phyloP scores from a whole-genome alignment of 2,888 invertebrate genomes.

The Chrysolina oricalcia region DNA sequence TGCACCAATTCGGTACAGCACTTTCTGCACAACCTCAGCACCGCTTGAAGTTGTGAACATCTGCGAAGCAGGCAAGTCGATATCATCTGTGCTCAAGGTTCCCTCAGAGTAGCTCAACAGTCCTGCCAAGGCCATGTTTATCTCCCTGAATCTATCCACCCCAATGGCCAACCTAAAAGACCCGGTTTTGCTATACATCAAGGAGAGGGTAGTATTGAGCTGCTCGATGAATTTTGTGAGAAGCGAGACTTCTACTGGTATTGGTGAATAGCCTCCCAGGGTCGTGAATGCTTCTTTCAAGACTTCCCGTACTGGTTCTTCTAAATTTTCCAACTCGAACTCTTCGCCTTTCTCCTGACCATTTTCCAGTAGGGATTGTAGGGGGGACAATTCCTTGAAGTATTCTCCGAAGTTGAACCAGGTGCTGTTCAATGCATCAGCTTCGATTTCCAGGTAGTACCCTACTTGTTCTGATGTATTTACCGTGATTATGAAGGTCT shows the following conservation, averaged over 20 bases:
- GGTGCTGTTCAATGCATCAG: background rate
- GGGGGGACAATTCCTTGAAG: constrained; percentile 31
- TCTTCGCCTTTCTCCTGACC: constrained; percentile 32
- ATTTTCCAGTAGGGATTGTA: constrained; percentile 14
- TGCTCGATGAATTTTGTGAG: constrained; percentile 10
- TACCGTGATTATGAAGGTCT: background rate
- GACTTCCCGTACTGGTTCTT: background rate
- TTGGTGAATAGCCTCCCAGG: constrained; percentile 3
- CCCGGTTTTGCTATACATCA: constrained; percentile 34
- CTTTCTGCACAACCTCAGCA: constrained; percentile 33
- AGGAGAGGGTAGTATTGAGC: constrained; percentile 21
- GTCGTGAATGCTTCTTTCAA: constrained; percentile 20
- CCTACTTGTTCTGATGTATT: background rate
- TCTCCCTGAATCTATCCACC: constrained; percentile 23
- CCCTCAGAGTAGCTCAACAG: constrained; percentile 22
- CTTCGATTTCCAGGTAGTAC: background rate
- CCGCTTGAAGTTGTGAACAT: constrained; percentile 34
- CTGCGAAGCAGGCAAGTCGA: constrained; percentile 5
- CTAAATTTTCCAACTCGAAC: background rate
- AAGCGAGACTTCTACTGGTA: background rate
- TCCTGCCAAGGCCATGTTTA: constrained; percentile 32
- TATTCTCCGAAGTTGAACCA: constrained; percentile 36
- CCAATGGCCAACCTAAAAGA: constrained; percentile 23
- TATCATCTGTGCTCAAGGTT: constrained; percentile 15
- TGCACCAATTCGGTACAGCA: constrained; percentile 35